Evolutionary conservation across 2,797 vertebrate genomes (phyloP), one percentile per base, ranked within the genome.

Genomic region (Hirundo rustica): DNA sequence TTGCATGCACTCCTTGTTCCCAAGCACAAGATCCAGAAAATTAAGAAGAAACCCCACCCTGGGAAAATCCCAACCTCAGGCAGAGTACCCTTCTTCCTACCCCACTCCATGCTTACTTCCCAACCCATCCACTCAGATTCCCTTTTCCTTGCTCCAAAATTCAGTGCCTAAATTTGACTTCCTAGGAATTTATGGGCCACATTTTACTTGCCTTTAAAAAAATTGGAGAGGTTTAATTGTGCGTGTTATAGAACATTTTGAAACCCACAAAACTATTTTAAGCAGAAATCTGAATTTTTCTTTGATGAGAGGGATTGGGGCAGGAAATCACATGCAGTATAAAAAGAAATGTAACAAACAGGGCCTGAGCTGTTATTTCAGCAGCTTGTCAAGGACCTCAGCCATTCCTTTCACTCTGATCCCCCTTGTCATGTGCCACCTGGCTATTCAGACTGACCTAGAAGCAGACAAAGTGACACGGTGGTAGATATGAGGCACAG

Each of bases 221-320:
- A 3, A 8, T 45, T 79, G 57, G 73, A 88, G 81, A 88, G 16
- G 64, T 88, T 82, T 86, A 89, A 80, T 94, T 94, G 71, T 89
- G 71, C 1, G 5, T 66, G 20, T 93, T 96, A 55, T 17, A 74
- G 80, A 68, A 44, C n/a, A 65, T 93, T 93, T 94, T 87, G 82
- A 95, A 96, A 79, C 34, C 62, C 83, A 95, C 78, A 61, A 82
- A 92, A 61, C 73, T 94, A 94, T 96, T 96, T 94, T 94, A 95
- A 95, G 85, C 71, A 90, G 65, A 71, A 81, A 53, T 92, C 88
- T 84, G 93, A 93, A 95, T 85, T 88, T 92, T 90, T 76, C 45
- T 92, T 90, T 50, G 38, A 50, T 77, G 51, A 86, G 38, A 92
- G 18, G 45, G 73, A 55, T 62, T 3, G 1, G 50, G 47, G 40